A percentile compares a stretch with the other conserved stretches of the same genome.
Conservation (phyloP, 2,888 invertebrate genomes). For the Cephus sareptanus region DNA sequence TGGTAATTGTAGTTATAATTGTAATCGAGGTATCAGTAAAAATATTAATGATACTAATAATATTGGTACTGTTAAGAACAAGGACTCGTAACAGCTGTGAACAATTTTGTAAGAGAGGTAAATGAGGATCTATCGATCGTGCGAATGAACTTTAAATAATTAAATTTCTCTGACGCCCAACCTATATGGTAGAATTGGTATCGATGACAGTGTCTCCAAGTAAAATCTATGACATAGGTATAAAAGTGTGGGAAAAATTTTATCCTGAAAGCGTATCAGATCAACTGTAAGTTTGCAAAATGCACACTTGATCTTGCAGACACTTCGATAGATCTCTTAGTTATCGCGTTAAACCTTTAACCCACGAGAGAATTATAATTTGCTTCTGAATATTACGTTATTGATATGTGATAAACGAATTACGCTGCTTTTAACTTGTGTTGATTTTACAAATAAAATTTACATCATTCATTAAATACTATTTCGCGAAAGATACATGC, state of each 20-base stretch:
- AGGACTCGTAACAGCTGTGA: conserved; percentile 1
- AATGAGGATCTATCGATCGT: neutral
- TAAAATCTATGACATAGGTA: neutral
- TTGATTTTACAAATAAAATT: neutral
- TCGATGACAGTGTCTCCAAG: neutral
- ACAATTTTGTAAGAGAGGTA: neutral
- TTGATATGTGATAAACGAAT: neutral
- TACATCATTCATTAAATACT: neutral
- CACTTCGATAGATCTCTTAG: neutral
- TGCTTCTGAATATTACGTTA: neutral
- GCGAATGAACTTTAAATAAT: too few relatives aligned
- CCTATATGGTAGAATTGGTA: neutral
- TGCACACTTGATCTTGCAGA: neutral
- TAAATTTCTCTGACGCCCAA: neutral
- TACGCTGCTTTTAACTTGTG: neutral
- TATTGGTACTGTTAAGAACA: neutral
- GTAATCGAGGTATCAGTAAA: neutral
- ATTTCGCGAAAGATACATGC: neutral
- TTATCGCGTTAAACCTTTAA: neutral
- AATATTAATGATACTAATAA: neutral
- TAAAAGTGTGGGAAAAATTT: neutral
- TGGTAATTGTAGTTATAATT: neutral
- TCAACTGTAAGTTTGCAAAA: neutral
- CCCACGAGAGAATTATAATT: neutral
- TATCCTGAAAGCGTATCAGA: neutral